These are phyloP conservation scores for Myotis myotis DNA, from an alignment of 2,797 vertebrate species.

Conservation along the genomic window DNA sequence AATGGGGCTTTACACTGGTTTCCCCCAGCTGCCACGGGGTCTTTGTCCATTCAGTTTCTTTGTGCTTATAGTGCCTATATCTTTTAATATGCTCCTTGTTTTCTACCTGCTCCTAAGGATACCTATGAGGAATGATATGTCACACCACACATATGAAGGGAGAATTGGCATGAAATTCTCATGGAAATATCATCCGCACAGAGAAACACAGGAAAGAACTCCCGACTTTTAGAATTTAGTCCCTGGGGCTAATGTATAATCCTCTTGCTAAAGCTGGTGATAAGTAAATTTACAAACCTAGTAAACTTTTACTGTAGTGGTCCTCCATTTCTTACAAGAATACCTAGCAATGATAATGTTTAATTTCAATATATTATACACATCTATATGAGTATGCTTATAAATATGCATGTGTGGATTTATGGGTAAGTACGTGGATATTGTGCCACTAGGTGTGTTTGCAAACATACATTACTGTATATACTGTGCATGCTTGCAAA, in stretches of 20 bases:
- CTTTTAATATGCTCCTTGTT: neutral
- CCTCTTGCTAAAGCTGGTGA: neutral
- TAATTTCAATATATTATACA: neutral
- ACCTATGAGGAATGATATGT: neutral
- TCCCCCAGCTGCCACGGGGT: neutral
- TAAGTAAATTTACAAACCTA: neutral
- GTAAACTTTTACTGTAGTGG: neutral
- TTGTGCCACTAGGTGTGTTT: neutral
- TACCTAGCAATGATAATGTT: neutral
- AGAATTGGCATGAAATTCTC: neutral
- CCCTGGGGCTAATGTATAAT: neutral
- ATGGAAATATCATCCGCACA: neutral
- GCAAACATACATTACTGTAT: neutral
- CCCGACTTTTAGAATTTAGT: neutral
- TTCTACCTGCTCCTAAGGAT: neutral
- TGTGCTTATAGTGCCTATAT: neutral
- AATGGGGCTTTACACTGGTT: neutral
- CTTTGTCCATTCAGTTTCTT: neutral
- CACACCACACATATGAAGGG: neutral
- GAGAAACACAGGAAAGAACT: neutral
- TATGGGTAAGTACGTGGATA: neutral
- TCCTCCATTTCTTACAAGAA: neutral
- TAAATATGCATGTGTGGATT: neutral
- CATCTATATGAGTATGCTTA: neutral
- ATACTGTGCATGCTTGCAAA: neutral